phyloP scores from a whole-genome alignment of 1,140 invertebrate species.

The Scylla paramamosain region DNA sequence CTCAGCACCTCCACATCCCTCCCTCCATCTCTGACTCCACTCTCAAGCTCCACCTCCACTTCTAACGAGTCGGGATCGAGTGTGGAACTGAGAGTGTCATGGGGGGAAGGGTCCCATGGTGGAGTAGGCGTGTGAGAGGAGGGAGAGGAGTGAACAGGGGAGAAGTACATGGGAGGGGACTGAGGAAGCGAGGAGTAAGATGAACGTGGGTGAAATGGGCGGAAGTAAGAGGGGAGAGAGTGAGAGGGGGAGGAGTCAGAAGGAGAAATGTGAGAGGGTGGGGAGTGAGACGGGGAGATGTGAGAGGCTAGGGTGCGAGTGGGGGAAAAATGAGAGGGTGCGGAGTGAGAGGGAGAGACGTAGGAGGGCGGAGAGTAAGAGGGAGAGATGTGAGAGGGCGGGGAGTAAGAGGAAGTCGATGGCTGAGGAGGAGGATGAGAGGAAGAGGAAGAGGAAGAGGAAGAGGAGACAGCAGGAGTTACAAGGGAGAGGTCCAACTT shows the following conservation, averaged over 20 bases:
- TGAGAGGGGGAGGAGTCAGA: not conserved
- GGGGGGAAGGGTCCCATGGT: no score
- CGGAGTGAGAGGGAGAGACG: not conserved
- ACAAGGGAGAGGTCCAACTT: conserved; percentile 46
- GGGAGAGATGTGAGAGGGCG: not conserved
- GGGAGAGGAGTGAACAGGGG: no score
- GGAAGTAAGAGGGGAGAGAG: no score
- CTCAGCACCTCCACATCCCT: no score
- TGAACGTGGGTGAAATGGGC: no score
- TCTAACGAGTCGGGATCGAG: not conserved
- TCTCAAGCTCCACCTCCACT: not conserved
- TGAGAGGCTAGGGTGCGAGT: not conserved
- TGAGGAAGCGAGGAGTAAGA: no score
- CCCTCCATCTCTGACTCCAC: not conserved
- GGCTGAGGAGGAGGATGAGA: not conserved
- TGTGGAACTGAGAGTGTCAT: no score
- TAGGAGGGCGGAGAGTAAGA: not conserved
- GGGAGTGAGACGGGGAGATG: not conserved
- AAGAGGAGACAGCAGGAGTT: not conserved
- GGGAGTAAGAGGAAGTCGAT: not conserved
- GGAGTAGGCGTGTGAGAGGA: no score
- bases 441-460: not conserved
- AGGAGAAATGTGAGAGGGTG: not conserved
- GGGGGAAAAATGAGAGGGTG: not conserved
- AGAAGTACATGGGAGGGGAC: no score